Conservation (phyloP, 2,888 invertebrate species). For the Holacanthella duospinosa region DNA sequence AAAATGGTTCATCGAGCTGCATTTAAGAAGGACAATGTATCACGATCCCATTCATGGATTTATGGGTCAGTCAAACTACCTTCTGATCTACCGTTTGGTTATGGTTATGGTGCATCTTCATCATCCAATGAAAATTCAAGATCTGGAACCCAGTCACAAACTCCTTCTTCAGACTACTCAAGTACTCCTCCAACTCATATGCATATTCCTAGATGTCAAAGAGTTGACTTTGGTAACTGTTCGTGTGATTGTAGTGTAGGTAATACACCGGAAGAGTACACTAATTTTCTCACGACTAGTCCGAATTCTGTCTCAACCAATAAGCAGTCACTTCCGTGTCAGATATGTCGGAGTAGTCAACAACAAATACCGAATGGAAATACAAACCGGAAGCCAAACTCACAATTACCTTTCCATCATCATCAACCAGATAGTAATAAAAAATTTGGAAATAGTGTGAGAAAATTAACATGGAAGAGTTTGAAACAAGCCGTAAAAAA, state of each 20-base stretch:
- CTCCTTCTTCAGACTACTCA: not conserved
- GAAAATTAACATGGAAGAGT: constrained; percentile 37
- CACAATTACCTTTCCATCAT: not conserved
- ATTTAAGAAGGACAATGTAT: constrained; percentile 26
- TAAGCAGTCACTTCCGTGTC: not conserved
- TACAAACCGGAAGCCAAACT: constrained; percentile 1
- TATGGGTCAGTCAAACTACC: constrained; percentile 26
- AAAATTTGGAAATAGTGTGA: constrained; percentile 32
- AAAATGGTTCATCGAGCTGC: constrained; percentile 35
- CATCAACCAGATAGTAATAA: constrained; percentile 19
- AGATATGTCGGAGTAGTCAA: not conserved
- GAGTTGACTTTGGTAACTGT: not conserved
- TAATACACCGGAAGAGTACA: not conserved
- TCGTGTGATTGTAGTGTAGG: not conserved
- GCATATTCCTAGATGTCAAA: not conserved
- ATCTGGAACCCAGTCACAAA: not conserved
- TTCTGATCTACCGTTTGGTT: constrained; percentile 30
- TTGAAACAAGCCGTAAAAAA: constrained; percentile 37
- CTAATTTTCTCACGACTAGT: not conserved
- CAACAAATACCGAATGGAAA: not conserved
- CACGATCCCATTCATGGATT: constrained; percentile 35
- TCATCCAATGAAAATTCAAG: no score
- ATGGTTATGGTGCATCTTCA: constrained; percentile 13
- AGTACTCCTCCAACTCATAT: not conserved
- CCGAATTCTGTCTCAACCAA: not conserved